Evolutionary conservation across 2,888 invertebrate species (phyloP), one percentile per base, ranked within the genome.

Genomic region (Harpagoxenus sublaevis): DNA sequence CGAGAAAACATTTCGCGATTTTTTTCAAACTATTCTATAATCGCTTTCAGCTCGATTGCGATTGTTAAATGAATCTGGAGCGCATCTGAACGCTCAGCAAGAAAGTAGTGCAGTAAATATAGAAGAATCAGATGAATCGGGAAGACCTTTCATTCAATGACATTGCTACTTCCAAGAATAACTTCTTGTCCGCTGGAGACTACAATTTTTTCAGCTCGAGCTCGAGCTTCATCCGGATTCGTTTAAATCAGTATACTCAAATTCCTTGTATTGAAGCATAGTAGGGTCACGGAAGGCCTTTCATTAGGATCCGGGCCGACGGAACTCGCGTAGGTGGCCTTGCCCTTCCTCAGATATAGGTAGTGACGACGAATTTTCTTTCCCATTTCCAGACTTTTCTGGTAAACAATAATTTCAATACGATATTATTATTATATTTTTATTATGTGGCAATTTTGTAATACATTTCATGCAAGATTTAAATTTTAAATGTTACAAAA

Each of bases 291-390:
- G 66, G n/a, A 23, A 65, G 87, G 82, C 87, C 88, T 88, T 84
- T 88, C 81, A 88, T 88, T 88, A 88, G 68, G 82, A 66, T 51
- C 60, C 68, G 63, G 62, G 53, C 88, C 88, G 85, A 83, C 85
- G 53, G 31, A 55, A 82, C 77, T 83, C 83, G 86, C 81, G 86
- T 88, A 88, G 88, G 87, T 88, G 87, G 86, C 77, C 87, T 42
- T 55, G 31, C 15, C 55, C 45, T 60, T 23, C 12, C 15, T 28
- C 48, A 42, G n/a, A 12, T 10, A 0, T 2, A 18, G 3, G 1
- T 2, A 18, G 3, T 5, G 2, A 55, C 31, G 28, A 78, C 6
- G 15, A 18, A 51, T 28, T 81, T 60, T 73, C 48, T 68, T 45
- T 57, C 42, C 35, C 15, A 23, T 73, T 48, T 79, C 3, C 35